Evolutionary conservation across 2,797 vertebrate species (phyloP).

Genomic region (Leontocebus nigricollis): DNA sequence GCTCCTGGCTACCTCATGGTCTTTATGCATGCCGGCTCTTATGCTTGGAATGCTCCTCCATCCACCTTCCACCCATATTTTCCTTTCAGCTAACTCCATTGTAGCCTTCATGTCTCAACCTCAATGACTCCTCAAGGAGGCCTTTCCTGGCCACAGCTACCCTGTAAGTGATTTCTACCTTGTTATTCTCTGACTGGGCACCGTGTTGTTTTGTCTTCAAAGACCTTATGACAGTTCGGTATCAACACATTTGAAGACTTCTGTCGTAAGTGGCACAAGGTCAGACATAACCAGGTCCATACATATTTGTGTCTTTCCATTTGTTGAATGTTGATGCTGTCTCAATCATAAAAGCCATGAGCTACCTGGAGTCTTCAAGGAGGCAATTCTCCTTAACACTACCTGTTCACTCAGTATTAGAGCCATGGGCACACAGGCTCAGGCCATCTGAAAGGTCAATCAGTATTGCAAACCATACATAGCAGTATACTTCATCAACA

Average conservation of each 20-base stretch:
- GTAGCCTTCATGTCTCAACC: not conserved
- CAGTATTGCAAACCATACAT: not conserved
- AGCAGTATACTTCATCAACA: not conserved
- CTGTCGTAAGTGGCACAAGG: not conserved
- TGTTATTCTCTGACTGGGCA: not conserved
- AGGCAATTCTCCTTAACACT: not conserved
- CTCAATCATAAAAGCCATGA: not conserved
- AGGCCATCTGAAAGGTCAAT: not conserved
- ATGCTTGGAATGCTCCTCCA: not conserved
- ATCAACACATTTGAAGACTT: not conserved
- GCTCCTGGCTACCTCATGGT: not conserved
- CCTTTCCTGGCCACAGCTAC: not conserved
- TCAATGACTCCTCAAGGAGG: not conserved
- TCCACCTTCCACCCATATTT: no score
- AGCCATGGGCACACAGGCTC: not conserved
- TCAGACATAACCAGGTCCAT: not conserved
- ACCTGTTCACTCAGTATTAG: not conserved
- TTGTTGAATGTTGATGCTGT: not conserved
- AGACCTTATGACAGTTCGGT: not conserved
- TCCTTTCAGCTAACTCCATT: not conserved
- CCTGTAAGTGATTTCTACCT: not conserved
- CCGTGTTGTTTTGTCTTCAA: not conserved
- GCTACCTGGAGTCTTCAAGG: not conserved
- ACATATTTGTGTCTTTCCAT: not conserved
- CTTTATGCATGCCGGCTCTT: not conserved